Percentiles rank a stretch among this genome's conserved stretches.
These are phyloP conservation scores for Lophotis ruficrista DNA, from an alignment of 2,113 vertebrate genomes.

Conservation along the genomic window DNA sequence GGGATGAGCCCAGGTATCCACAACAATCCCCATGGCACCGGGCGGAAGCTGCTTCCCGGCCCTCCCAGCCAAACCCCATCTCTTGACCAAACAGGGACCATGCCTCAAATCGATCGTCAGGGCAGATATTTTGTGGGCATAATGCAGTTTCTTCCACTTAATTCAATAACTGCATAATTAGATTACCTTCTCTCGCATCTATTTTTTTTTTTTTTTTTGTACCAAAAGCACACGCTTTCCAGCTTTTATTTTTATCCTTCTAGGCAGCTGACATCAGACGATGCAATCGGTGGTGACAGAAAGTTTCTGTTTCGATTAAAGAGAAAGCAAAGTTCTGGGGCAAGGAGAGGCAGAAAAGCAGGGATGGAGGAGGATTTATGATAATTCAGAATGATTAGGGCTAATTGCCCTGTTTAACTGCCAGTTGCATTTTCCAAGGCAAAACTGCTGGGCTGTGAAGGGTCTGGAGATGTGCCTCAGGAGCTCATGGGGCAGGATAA, in stretches of 20 bases:
- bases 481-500: fast-evolving
- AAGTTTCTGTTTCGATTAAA: slow-evolving; percentile 33
- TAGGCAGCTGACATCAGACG: not conserved
- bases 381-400: not conserved
- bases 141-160: not conserved
- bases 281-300: slow-evolving; percentile 27
- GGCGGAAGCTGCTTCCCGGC: not conserved
- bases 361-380: not conserved
- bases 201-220: slow-evolving; percentile 5
- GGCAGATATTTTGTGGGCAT: not conserved
- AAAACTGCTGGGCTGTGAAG: not conserved
- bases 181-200: slow-evolving; percentile 1
- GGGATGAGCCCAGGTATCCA: not conserved
- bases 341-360: not conserved
- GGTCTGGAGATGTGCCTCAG: not conserved
- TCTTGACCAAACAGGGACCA: not conserved
- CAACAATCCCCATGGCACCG: fast-evolving
- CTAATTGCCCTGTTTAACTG: not conserved
- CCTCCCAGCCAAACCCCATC: not conserved
- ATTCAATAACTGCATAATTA: slow-evolving; percentile 2
- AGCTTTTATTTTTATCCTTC: slow-evolving; percentile 31
- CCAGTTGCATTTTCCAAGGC: not conserved
- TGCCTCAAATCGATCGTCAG: not conserved
- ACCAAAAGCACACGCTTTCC: not conserved
- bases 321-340: not conserved